These are phyloP conservation scores for Enteromius argenteus DNA, from an alignment of 2,797 vertebrate species.

Conservation along the genomic window DNA sequence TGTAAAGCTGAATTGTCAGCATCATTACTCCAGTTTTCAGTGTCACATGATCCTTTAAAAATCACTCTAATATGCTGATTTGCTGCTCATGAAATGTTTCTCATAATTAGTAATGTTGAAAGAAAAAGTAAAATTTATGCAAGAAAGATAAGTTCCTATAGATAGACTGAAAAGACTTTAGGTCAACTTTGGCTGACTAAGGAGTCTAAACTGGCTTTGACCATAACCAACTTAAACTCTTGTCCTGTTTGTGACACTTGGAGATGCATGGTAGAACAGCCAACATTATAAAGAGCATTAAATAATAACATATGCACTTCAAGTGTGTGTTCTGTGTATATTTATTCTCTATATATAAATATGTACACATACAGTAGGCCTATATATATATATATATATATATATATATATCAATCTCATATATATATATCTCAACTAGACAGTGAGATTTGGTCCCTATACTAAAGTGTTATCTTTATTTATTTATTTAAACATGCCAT, in stretches of 20 bases:
- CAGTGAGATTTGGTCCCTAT: no score
- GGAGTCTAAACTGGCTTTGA: slow-evolving; percentile 11
- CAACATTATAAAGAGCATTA: background rate
- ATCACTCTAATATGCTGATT: background rate
- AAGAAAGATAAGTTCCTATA: background rate
- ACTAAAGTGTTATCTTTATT: no score
- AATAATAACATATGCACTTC: background rate
- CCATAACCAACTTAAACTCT: background rate
- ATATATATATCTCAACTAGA: no score
- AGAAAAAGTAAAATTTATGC: background rate
- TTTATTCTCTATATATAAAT: no score
- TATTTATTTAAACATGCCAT: background rate
- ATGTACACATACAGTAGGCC: no score
- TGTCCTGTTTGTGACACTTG: background rate
- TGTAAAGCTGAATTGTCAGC: background rate
- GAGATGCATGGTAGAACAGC: background rate
- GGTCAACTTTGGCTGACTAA: background rate
- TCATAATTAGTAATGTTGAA: background rate
- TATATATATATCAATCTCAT: no score
- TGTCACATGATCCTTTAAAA: background rate
- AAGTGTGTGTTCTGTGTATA: no score
- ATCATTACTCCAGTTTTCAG: background rate
- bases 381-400: no score
- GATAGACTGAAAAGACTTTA: background rate
- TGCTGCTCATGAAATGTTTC: background rate